Evolutionary conservation across 2,888 invertebrate genomes (phyloP), one percentile per base, ranked within the genome.

Genomic region (Harpagoxenus sublaevis): DNA sequence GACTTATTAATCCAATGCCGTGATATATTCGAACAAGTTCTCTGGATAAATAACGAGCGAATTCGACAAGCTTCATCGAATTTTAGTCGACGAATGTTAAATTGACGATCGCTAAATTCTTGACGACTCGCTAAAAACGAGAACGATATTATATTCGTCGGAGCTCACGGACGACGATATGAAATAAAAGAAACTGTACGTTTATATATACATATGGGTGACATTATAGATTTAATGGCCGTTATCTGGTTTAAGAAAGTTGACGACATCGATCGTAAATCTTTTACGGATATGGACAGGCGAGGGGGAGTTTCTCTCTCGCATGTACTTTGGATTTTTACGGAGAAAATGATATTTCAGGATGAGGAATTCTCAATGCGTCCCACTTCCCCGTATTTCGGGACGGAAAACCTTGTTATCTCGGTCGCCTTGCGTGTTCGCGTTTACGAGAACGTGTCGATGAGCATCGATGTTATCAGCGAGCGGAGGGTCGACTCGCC

Each of bases 221-320:
- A 18, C 57, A 48, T 79, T 79, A 45, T n/a, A 71, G 35, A 71
- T 79, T 79, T 57, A 79, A 57, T 12, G 18, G 48, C 18, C 48
- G 48, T 71, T 79, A 60, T 48, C 45, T 42, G 79, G 23, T 71
- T 70, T 68, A 79, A 48, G 79, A 79, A 71, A 79, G 15, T 71
- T 71, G 79, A 23, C 12, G 79, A 71, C 60, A 71, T 79, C 48
- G 71, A 79, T 48, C 71, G 71, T 79, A 79, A 71, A 79, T 79
- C 60, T 71, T 71, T 79, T 60, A 79, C 79, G 23, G 35, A 48
- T 18, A 53, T 15, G 48, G 57, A 60, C 35, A 60, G 42, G 42
- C 42, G 42, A 42, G 42, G 51, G 2, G 10, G 10, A n/a, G 12
- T 18, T 48, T 8, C n/a, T 42, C n/a, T 42, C 31, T 66, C 53